A percentile compares a stretch with the other conserved stretches of the same genome.
phyloP scores from a whole-genome alignment of 2,888 invertebrate species.

The Ashinkailepas kermadecensis region DNA sequence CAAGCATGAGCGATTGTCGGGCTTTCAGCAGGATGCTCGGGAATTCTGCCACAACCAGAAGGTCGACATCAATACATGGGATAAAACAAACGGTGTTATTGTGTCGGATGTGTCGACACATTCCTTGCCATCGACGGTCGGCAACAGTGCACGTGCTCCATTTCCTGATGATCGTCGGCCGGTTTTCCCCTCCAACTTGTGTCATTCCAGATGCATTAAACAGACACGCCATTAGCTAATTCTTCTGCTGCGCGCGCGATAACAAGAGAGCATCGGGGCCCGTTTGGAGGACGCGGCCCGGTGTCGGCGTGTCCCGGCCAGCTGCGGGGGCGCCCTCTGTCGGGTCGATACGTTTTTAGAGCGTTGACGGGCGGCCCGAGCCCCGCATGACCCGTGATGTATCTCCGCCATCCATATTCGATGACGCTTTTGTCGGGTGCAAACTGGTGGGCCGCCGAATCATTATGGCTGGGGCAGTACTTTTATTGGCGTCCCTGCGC shows the following conservation, averaged over 20 bases:
- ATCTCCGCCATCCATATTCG: slow-evolving; percentile 20
- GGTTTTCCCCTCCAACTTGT: background rate
- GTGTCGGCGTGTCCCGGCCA: background rate
- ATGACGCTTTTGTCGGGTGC: slow-evolving; percentile 11
- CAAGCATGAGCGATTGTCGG: too few relatives aligned
- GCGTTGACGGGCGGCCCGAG: background rate
- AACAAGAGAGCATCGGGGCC: background rate
- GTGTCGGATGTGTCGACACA: too few relatives aligned
- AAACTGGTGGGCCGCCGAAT: background rate
- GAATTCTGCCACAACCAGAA: too few relatives aligned
- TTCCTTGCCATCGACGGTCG: too few relatives aligned
- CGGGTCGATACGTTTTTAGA: background rate
- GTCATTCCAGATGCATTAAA: slow-evolving; percentile 13
- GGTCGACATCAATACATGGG: too few relatives aligned
- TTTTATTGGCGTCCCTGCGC: background rate
- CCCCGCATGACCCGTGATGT: slow-evolving; percentile 6
- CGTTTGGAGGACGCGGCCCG: background rate
- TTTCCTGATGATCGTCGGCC: background rate
- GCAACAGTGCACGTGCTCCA: background rate
- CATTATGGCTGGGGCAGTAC: background rate
- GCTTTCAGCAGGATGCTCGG: too few relatives aligned
- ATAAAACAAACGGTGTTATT: too few relatives aligned
- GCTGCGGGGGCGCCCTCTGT: background rate
- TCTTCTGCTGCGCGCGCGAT: background rate
- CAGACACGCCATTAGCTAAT: slow-evolving; percentile 13